Conservation (phyloP, 2,888 invertebrate genomes). For the Eupithecia subfuscata region DNA sequence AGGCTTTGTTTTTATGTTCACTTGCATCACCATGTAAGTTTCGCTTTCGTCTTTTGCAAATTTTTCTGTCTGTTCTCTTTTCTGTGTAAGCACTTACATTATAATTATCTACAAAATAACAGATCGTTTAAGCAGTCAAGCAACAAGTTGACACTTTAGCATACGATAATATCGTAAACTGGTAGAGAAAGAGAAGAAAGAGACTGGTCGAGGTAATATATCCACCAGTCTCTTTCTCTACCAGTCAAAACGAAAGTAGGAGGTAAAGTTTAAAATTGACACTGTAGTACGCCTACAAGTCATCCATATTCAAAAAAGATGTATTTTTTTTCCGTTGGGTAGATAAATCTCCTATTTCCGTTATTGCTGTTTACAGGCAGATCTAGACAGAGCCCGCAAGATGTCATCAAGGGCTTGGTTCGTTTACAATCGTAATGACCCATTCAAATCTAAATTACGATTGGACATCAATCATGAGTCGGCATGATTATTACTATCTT, state of each 20-base stretch:
- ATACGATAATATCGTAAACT: neutral
- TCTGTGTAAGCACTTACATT: too few species aligned
- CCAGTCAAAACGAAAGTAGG: neutral
- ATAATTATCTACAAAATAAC: too few species aligned
- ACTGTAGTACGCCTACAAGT: neutral
- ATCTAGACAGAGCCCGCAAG: neutral
- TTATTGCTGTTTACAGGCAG: neutral
- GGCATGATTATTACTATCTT: neutral
- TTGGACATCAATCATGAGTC: neutral
- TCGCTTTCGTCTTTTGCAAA: too few species aligned
- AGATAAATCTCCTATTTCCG: neutral
- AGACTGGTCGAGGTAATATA: too few species aligned
- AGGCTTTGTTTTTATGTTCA: neutral
- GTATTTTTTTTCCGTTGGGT: neutral
- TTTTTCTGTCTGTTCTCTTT: too few species aligned
- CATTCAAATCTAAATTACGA: neutral
- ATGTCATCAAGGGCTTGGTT: neutral
- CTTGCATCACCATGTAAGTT: neutral
- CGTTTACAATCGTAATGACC: conserved; percentile 1
- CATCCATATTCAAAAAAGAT: neutral
- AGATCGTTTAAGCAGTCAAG: neutral
- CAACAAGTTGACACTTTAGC: neutral
- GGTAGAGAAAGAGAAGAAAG: too few species aligned
- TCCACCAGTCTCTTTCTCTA: neutral
- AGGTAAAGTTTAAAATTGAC: too few species aligned